Conservation (phyloP, 2,888 invertebrate species). For the Cheiracanthium punctorium region DNA sequence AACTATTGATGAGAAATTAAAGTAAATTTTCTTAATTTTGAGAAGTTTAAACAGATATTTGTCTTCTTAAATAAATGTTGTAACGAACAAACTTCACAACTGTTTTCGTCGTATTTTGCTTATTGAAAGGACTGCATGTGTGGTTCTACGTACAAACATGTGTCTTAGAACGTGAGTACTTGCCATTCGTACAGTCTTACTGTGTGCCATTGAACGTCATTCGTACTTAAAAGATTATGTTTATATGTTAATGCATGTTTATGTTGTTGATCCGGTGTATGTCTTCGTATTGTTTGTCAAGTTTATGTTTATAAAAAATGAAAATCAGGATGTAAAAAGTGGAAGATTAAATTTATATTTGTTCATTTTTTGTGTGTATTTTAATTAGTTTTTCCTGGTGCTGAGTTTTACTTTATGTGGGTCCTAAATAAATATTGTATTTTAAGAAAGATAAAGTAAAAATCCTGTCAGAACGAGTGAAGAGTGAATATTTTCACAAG, state of each 20-base stretch:
- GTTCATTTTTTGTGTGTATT: too few relatives aligned
- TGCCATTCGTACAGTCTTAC: not conserved
- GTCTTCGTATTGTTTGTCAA: not conserved
- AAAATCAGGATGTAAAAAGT: not conserved
- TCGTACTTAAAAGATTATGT: not conserved
- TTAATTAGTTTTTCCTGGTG: too few relatives aligned
- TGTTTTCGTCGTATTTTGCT: not conserved
- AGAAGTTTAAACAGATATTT: too few relatives aligned
- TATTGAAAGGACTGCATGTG: not conserved
- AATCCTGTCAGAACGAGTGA: too few relatives aligned
- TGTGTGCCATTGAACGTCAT: not conserved
- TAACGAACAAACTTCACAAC: not conserved
- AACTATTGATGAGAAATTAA: too few relatives aligned
- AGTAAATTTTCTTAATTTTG: too few relatives aligned
- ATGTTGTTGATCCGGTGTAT: not conserved
- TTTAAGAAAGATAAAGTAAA: too few relatives aligned
- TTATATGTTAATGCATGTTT: not conserved
- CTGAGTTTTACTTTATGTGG: too few relatives aligned
- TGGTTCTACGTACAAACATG: not conserved
- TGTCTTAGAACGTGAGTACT: not conserved
- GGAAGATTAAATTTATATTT: conserved; percentile 12
- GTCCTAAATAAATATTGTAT: too few relatives aligned
- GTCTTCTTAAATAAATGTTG: not conserved
- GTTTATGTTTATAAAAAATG: not conserved
- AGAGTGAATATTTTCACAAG: too few relatives aligned